Conservation (phyloP, 2,888 invertebrate genomes). For the Lepidocyrtinus sp. region DNA sequence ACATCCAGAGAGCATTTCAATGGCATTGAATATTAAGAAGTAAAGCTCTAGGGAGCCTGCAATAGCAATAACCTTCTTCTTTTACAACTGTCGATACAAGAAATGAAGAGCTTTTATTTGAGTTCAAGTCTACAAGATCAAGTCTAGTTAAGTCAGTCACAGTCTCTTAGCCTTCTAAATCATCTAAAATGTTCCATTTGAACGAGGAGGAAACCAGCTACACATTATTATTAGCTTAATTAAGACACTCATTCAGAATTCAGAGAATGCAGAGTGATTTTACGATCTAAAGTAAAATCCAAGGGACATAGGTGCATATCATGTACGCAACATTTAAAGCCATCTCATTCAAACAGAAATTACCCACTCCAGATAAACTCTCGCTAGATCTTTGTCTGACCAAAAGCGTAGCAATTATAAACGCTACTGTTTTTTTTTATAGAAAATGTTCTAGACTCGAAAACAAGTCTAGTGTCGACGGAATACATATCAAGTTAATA, state of each 20-base stretch:
- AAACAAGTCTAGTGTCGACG: neutral
- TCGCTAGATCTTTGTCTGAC: neutral
- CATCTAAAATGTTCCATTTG: too few species aligned
- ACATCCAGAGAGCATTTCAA: neutral
- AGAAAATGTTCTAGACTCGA: neutral
- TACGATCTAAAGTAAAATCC: neutral
- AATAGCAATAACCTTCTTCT: neutral
- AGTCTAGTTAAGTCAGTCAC: too few species aligned
- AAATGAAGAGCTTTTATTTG: too few species aligned
- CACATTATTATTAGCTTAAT: conserved; percentile 58
- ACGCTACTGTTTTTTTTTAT: neutral
- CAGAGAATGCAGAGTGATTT: neutral
- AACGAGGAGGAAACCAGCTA: too few species aligned
- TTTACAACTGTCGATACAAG: too few species aligned
- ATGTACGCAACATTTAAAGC: too few species aligned
- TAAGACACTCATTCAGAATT: conserved; percentile 52
- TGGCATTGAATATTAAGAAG: conserved; percentile 10
- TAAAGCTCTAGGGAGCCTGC: neutral
- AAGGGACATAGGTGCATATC: neutral
- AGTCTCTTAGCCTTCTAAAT: too few species aligned
- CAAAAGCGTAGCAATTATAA: neutral
- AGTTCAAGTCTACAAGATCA: too few species aligned
- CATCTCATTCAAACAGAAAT: neutral
- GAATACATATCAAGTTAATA: neutral
- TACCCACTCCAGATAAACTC: neutral